Evolutionary conservation across 2,113 vertebrate species (phyloP).

Genomic region (Seriola rivoliana): DNA sequence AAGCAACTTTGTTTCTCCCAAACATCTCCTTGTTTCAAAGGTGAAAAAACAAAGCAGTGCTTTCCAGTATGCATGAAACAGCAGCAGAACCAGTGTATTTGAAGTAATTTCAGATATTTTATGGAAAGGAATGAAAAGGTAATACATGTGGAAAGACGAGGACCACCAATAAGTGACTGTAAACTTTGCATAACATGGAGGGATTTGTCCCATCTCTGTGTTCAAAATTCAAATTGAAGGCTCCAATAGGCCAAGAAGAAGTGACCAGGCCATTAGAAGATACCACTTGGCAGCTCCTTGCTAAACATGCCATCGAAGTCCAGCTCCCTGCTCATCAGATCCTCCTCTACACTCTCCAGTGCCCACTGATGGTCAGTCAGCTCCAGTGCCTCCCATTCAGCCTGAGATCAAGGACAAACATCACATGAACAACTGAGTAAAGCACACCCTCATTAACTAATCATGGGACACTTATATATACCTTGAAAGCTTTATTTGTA

Average conservation of each 20-base stretch:
- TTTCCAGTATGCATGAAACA: constrained; percentile 31
- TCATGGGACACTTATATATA: constrained; percentile 65
- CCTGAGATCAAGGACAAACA: constrained; percentile 80
- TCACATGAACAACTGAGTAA: constrained; percentile 4
- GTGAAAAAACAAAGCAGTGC: constrained; percentile 43
- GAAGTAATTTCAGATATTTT: constrained; percentile 34
- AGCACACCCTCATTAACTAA: background rate
- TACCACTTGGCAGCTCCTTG: constrained; percentile 94
- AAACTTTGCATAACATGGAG: constrained; percentile 76
- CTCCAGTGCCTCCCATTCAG: constrained; percentile 98
- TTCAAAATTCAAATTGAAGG: constrained; percentile 41
- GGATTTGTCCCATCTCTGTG: constrained; percentile 51
- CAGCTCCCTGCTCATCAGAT: constrained; percentile 96
- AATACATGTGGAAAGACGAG: constrained; percentile 50
- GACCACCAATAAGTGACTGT: constrained; percentile 59
- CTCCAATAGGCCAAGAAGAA: constrained; percentile 30
- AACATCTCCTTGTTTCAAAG: constrained; percentile 15
- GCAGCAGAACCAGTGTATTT: constrained; percentile 57
- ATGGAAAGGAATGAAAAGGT: constrained; percentile 55
- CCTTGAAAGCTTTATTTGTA: constrained; percentile 99
- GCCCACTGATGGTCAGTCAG: constrained; percentile 99
- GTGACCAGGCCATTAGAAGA: constrained; percentile 87
- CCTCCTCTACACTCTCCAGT: constrained; percentile 95
- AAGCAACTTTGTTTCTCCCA: constrained; percentile 6
- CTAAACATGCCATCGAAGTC: constrained; percentile 98